These are phyloP conservation scores for Chloropsis cyanopogon DNA, from an alignment of 2,113 vertebrate genomes.

Conservation along the genomic window DNA sequence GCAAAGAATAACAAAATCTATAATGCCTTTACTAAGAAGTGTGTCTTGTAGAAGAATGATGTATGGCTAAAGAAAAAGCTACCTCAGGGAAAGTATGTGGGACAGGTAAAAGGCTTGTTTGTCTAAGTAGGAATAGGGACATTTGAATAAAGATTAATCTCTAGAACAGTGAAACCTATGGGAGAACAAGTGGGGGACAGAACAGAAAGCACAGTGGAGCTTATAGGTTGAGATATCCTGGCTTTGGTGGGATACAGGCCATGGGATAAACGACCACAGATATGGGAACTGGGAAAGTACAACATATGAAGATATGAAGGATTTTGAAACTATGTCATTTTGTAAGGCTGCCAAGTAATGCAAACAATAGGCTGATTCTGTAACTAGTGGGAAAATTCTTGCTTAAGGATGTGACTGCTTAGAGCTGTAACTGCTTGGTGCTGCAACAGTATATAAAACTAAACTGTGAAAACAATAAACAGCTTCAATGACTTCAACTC, in stretches of 20 bases:
- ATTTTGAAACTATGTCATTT: not conserved
- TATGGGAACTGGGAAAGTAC: not conserved
- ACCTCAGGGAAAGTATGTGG: not conserved
- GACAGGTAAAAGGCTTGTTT: not conserved
- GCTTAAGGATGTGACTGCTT: not conserved
- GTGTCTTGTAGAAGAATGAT: not conserved
- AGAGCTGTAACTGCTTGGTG: not conserved
- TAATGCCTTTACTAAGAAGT: not conserved
- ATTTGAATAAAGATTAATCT: not conserved
- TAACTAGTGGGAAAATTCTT: not conserved
- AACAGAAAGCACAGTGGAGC: not conserved
- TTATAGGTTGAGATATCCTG: no score
- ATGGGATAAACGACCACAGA: not conserved
- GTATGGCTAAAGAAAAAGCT: not conserved
- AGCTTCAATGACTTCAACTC: not conserved
- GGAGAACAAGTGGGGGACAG: not conserved
- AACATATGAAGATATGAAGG: no score
- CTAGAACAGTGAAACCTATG: not conserved
- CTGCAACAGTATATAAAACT: not conserved
- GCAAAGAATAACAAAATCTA: not conserved
- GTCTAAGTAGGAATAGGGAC: no score
- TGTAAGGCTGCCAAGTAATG: not conserved
- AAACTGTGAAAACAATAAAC: not conserved
- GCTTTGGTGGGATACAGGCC: no score
- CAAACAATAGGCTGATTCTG: not conserved